Conservation (phyloP, 2,113 vertebrate genomes). For the Eupsittula cactorum region DNA sequence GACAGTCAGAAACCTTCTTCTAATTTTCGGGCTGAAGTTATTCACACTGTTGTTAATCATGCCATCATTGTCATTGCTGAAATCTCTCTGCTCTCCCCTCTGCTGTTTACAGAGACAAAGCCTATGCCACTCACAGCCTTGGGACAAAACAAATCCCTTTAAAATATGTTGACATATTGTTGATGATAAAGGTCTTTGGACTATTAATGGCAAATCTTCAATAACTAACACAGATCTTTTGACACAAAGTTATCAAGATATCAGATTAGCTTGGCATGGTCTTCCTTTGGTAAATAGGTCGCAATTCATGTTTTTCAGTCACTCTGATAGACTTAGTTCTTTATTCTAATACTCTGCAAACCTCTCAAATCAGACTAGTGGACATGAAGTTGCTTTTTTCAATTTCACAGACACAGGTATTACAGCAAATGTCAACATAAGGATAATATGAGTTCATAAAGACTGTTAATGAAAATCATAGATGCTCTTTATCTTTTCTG, state of each 20-base stretch:
- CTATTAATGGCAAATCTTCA: neutral
- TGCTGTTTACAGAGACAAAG: neutral
- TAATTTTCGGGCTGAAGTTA: neutral
- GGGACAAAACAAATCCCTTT: neutral
- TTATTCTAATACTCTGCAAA: neutral
- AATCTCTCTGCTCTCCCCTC: neutral
- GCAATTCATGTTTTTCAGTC: neutral
- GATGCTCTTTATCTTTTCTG: neutral
- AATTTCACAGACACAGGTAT: neutral
- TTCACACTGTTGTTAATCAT: neutral
- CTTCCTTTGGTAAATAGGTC: neutral
- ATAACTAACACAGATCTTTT: neutral
- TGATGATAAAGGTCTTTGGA: neutral
- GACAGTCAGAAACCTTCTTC: neutral
- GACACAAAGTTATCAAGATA: neutral
- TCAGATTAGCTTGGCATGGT: neutral
- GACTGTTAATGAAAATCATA: neutral
- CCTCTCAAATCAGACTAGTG: neutral
- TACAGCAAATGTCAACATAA: neutral
- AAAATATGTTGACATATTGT: neutral
- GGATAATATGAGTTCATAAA: neutral
- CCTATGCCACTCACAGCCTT: neutral
- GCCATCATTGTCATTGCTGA: neutral
- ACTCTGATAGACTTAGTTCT: neutral
- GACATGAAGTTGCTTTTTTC: neutral